Base-by-base conservation (phyloP, 1,140 invertebrate genomes). In the Potamilus streckersoni region DNA sequence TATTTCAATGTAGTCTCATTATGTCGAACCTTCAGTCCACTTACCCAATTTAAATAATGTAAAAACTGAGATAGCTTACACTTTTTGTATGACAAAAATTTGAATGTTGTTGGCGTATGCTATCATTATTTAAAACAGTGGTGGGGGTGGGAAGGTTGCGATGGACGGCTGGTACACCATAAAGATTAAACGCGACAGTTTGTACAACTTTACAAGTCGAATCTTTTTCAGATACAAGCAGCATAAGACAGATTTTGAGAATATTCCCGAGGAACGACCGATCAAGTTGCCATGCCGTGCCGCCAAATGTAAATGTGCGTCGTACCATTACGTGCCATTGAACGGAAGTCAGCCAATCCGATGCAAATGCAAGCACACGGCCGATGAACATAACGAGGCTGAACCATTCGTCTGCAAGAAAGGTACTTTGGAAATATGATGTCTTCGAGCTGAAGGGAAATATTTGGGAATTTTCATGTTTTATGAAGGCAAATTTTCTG, bases 181-280 rank as follows among this genome's bases (percentile, higher is more conserved):
- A 49, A 6, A 49, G 11, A 49, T 49, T 49, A 49, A 49, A 49
- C 38, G 6, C 38, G 38, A 49, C 38, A 49, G 38, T 49, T 49
- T 6, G 38, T 0, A 11, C 38, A 49, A 49, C 38, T 49, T 49
- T 8, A 8, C 11, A 49, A 49, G 11, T 49, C 38, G 38, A 8
- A 49, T 11, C 38, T 70, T 57, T 56, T 69, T n/a, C 73, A 89
- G 89, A 71, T 90, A 87, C 74, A 86, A 85, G 68, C 87, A 90
- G 66, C 89, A 90, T 74, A 84, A 90, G 74, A 90, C 90, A 69
- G 89, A 91, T 67, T 89, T 91, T 82, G 82, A 87, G 64, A 73
- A 71, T 13, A 79, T 90, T 63, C 89, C 89, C 6, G 76, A 74
- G 14, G 78, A 80, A 17, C 77, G 88, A 13, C 89, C 89, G 1